A percentile compares a stretch with the other conserved stretches of the same genome.
phyloP scores from a whole-genome alignment of 1,140 invertebrate genomes.

The Drosophila asahinai region DNA sequence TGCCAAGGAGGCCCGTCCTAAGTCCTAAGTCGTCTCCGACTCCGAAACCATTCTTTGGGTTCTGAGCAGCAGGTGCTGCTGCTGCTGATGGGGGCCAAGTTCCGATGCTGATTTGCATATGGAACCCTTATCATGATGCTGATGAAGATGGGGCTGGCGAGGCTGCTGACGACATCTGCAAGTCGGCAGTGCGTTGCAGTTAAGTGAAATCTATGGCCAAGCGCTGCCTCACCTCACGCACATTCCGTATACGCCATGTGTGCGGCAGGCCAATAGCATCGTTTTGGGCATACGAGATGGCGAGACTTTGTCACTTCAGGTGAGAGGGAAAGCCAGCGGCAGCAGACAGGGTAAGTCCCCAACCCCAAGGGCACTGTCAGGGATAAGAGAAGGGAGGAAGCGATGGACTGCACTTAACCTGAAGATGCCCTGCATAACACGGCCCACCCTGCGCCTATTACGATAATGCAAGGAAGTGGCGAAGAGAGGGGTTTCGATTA shows the following conservation, averaged over 20 bases:
- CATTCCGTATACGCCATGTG: conserved; percentile 59
- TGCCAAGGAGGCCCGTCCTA: conserved; percentile 8
- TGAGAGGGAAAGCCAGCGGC: conserved; percentile 33
- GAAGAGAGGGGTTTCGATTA: background rate
- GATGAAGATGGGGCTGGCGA: conserved; percentile 48
- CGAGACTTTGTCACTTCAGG: conserved; percentile 58
- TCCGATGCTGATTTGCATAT: conserved; percentile 77
- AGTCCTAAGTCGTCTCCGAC: conserved; percentile 12
- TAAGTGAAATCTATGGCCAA: conserved; percentile 74
- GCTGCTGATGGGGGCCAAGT: conserved; percentile 25
- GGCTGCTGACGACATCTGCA: conserved; percentile 58
- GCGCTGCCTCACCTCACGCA: conserved; percentile 25
- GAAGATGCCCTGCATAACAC: background rate
- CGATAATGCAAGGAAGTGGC: conserved; percentile 1
- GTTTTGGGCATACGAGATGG: conserved; percentile 45
- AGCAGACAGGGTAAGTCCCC: conserved; percentile 1
- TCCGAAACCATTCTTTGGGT: conserved; percentile 33
- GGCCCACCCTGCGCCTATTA: conserved; percentile 13
- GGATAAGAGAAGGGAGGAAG: background rate
- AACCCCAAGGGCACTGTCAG: background rate
- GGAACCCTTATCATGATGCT: conserved; percentile 75
- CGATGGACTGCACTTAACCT: conserved; percentile 40
- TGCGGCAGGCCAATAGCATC: conserved; percentile 49
- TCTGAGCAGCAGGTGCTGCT: conserved; percentile 2
- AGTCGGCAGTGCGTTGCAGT: conserved; percentile 52